These are phyloP conservation scores for Taenioides sp. DNA, from an alignment of 2,797 vertebrate species.

Conservation along the genomic window DNA sequence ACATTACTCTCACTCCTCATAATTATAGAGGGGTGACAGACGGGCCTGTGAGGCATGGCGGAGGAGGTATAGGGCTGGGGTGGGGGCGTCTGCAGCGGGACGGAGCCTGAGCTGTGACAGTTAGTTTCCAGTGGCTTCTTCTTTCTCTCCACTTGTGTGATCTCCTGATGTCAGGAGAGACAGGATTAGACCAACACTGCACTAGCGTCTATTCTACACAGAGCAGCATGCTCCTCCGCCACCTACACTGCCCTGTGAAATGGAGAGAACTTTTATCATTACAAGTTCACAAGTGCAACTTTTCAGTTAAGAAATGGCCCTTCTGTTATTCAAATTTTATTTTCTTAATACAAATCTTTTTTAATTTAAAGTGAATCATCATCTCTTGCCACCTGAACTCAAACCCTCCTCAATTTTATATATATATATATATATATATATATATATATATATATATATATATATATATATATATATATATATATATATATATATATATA, in stretches of 20 bases:
- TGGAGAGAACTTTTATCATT: conserved; percentile 5
- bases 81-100: conserved; percentile 17
- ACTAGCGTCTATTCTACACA: conserved; percentile 35
- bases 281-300: conserved; percentile 9
- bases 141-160: conserved; percentile 53
- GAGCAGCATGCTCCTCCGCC: not conserved
- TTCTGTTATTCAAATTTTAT: not conserved
- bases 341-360: too few relatives aligned
- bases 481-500: not conserved
- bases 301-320: conserved; percentile 1
- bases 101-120: conserved; percentile 49
- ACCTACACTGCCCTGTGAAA: conserved; percentile 27
- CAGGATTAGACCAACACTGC: conserved; percentile 49
- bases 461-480: not conserved
- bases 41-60: conserved; percentile 73
- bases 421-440: not conserved
- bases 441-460: too few relatives aligned
- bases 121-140: conserved; percentile 60
- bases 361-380: too few relatives aligned
- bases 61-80: conserved; percentile 41
- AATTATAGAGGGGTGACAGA: conserved; percentile 85
- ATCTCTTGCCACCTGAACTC: not conserved
- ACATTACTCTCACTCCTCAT: conserved; percentile 92
- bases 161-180: conserved; percentile 56
- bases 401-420: not conserved